Percentiles rank a stretch among this genome's conserved stretches.
These are phyloP conservation scores for Malaclemys terrapin DNA, from an alignment of 2,113 vertebrate species.

Conservation along the genomic window DNA sequence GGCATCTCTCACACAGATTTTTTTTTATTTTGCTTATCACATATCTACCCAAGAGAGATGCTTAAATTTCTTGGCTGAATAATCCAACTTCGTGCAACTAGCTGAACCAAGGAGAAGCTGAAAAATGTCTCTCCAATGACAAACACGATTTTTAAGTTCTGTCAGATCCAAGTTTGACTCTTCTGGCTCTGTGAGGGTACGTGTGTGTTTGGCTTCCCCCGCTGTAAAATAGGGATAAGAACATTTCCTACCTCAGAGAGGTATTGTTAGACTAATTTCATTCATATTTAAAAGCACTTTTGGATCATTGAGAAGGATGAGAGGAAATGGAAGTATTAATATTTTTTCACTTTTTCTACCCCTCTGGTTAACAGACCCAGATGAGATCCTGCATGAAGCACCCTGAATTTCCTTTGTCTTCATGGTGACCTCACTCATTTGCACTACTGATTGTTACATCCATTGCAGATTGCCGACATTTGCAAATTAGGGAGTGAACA, in stretches of 20 bases:
- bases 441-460: background rate
- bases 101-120: background rate
- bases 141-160: background rate
- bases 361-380: background rate
- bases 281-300: too few species aligned
- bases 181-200: background rate
- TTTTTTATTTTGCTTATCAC: fast-evolving
- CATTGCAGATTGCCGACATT: background rate
- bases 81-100: background rate
- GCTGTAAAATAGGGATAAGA: too few species aligned
- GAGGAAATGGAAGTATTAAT: background rate
- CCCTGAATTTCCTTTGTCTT: background rate
- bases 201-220: too few species aligned
- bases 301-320: too few species aligned
- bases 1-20: background rate
- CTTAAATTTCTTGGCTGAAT: fast-evolving
- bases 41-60: background rate
- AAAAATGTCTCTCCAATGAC: background rate
- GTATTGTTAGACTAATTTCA: too few species aligned
- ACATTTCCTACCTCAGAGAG: too few species aligned
- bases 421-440: background rate
- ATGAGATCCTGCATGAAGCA: background rate
- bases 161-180: background rate
- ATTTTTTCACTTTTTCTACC: background rate
- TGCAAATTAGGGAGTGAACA: background rate